Percentiles rank a stretch among this genome's conserved stretches.
Conservation (phyloP, 2,888 invertebrate genomes). For the Andrena dorsata region DNA sequence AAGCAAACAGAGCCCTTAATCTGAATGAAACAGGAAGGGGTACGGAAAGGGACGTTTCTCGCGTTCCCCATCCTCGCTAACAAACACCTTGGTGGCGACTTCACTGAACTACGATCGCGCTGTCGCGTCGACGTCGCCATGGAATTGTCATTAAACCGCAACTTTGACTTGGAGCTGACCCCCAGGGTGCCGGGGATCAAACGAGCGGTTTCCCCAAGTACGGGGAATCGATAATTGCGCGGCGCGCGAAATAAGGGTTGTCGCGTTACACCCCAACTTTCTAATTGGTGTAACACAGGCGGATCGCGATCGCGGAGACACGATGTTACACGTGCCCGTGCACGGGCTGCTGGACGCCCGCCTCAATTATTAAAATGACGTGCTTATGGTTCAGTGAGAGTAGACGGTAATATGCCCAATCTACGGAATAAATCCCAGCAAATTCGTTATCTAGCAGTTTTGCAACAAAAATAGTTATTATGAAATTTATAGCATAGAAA, state of each 20-base stretch:
- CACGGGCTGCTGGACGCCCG: neutral
- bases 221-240: conserved; percentile 48
- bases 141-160: conserved; percentile 45
- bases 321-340: neutral
- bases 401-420: too few species aligned
- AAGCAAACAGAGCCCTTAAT: neutral
- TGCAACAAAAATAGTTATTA: too few species aligned
- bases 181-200: conserved; percentile 31
- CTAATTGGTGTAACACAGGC: conserved; percentile 53
- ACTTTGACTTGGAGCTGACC: conserved; percentile 21
- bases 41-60: neutral
- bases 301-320: conserved; percentile 33
- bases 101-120: conserved; percentile 23
- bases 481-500: too few species aligned
- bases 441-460: too few species aligned
- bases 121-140: neutral
- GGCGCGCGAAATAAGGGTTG: conserved; percentile 49
- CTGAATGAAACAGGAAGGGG: conserved; percentile 4
- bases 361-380: conserved; percentile 26
- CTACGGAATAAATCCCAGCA: too few species aligned
- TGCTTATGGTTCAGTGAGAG: neutral
- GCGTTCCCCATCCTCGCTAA: conserved; percentile 6
- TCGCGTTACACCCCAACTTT: conserved; percentile 49
- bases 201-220: conserved; percentile 23
- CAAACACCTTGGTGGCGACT: conserved; percentile 15